Evolutionary conservation across 2,113 vertebrate species (phyloP).

Genomic region (Physeter macrocephalus): DNA sequence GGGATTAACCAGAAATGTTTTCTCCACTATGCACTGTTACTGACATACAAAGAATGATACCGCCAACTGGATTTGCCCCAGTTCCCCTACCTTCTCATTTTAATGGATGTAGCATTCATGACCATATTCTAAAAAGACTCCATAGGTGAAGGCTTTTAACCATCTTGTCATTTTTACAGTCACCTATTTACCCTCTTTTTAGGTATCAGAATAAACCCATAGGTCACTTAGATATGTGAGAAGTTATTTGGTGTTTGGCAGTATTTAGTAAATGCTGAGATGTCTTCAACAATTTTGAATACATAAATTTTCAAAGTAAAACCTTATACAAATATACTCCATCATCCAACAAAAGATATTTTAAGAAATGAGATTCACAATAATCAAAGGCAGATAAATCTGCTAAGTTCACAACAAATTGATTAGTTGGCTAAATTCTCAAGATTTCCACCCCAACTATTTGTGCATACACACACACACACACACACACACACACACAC

Average conservation of each 20-base stretch:
- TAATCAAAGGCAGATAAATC: slow-evolving; percentile 1
- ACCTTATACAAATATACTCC: not conserved
- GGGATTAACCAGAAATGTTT: slow-evolving; percentile 36
- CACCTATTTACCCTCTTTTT: not conserved
- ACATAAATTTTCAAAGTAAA: slow-evolving; percentile 36
- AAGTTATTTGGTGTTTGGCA: not conserved
- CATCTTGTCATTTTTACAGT: slow-evolving; percentile 28
- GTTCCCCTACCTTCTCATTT: not conserved
- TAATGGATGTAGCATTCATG: not conserved
- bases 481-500: not conserved
- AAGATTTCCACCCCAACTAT: not conserved
- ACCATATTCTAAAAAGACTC: not conserved
- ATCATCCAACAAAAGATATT: slow-evolving; percentile 29
- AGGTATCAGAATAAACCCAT: not conserved
- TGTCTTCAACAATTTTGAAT: not conserved
- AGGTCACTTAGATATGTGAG: not conserved
- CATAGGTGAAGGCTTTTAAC: slow-evolving; percentile 30
- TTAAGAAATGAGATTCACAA: slow-evolving; percentile 9
- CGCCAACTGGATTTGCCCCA: not conserved
- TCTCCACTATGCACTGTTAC: not conserved
- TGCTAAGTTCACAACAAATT: slow-evolving; percentile 7
- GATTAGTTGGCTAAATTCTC: slow-evolving; percentile 8
- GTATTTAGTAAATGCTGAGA: not conserved
- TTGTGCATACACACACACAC: not conserved
- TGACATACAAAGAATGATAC: not conserved